These are phyloP conservation scores for Globodera rostochiensis DNA, from an alignment of 1,140 invertebrate species.

Conservation along the genomic window DNA sequence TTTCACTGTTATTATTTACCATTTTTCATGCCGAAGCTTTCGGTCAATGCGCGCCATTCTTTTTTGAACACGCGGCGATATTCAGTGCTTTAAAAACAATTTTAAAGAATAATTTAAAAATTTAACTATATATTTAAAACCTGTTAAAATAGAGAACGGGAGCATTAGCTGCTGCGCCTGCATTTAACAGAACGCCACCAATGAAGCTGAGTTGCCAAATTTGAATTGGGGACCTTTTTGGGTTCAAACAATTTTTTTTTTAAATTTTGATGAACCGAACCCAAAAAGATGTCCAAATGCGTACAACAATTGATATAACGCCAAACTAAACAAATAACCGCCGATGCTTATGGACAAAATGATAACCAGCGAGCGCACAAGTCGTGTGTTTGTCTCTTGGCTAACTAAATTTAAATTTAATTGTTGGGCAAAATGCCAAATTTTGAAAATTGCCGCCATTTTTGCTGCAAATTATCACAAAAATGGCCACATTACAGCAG, in stretches of 20 bases:
- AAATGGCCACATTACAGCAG: slow-evolving; percentile 13
- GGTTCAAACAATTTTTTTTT: neutral
- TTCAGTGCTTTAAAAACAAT: too few relatives aligned
- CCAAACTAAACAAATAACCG: slow-evolving; percentile 12
- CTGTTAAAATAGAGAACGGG: slow-evolving; percentile 7
- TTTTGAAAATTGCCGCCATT: neutral
- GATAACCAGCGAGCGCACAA: slow-evolving; percentile 18
- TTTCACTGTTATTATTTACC: too few relatives aligned
- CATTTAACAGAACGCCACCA: neutral
- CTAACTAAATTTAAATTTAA: neutral
- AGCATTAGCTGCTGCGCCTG: slow-evolving; percentile 6
- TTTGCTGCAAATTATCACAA: slow-evolving; percentile 5
- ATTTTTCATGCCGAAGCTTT: too few relatives aligned
- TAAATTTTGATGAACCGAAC: neutral
- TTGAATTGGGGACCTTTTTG: neutral
- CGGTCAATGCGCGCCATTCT: too few relatives aligned
- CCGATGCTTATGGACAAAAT: slow-evolving; percentile 18
- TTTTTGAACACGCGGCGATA: too few relatives aligned
- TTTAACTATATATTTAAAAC: neutral
- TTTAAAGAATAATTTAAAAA: too few relatives aligned
- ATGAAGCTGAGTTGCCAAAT: slow-evolving; percentile 24
- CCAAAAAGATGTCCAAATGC: neutral
- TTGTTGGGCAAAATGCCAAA: neutral
- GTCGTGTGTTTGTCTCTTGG: slow-evolving; percentile 21
- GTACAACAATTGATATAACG: neutral